Percentiles rank a stretch among this genome's conserved stretches.
Evolutionary conservation across 2,797 vertebrate genomes (phyloP).

Genomic region (Iguana delicatissima): DNA sequence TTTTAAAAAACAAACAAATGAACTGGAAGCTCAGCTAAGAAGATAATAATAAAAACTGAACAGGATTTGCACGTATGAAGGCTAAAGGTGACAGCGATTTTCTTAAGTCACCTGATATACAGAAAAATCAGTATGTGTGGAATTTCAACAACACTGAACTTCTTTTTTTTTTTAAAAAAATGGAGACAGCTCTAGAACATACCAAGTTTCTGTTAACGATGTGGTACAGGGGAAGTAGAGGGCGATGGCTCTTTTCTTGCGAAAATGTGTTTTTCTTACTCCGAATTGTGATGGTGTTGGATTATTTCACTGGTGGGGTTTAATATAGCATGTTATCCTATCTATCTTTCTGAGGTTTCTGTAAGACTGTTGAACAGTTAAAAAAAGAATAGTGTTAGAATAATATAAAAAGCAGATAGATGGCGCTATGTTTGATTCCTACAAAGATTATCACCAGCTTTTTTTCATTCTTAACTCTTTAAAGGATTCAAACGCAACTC

Average conservation of each 20-base stretch:
- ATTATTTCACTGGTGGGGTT: slow-evolving; percentile 95
- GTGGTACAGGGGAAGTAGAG: slow-evolving; percentile 85
- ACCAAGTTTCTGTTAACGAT: slow-evolving; percentile 75
- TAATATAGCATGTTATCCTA: slow-evolving; percentile 95
- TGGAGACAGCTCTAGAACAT: slow-evolving; percentile 66
- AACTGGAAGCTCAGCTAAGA: slow-evolving; percentile 78
- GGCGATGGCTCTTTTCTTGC: slow-evolving; percentile 69
- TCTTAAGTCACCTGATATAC: slow-evolving; percentile 82
- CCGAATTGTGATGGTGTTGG: slow-evolving; percentile 89
- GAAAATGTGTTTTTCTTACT: slow-evolving; percentile 80
- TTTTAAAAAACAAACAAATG: slow-evolving; percentile 70
- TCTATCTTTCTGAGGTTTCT: slow-evolving; percentile 95
- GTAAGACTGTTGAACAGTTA: slow-evolving; percentile 96
- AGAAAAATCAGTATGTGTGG: slow-evolving; percentile 79
- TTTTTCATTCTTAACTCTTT: slow-evolving; percentile 96
- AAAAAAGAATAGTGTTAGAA: slow-evolving; percentile 90
- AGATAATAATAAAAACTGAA: slow-evolving; percentile 79
- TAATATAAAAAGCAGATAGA: slow-evolving; percentile 93
- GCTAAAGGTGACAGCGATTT: slow-evolving; percentile 74
- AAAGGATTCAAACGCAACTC: slow-evolving; percentile 98
- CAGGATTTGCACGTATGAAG: slow-evolving; percentile 91
- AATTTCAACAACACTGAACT: slow-evolving; percentile 81
- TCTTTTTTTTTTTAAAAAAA: no score
- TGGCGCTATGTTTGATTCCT: slow-evolving; percentile 98
- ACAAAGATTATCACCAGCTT: slow-evolving; percentile 96